A percentile compares a stretch with the other conserved stretches of the same genome.
Conservation (phyloP, 2,797 vertebrate species). For the Acipenser transmontanus region DNA sequence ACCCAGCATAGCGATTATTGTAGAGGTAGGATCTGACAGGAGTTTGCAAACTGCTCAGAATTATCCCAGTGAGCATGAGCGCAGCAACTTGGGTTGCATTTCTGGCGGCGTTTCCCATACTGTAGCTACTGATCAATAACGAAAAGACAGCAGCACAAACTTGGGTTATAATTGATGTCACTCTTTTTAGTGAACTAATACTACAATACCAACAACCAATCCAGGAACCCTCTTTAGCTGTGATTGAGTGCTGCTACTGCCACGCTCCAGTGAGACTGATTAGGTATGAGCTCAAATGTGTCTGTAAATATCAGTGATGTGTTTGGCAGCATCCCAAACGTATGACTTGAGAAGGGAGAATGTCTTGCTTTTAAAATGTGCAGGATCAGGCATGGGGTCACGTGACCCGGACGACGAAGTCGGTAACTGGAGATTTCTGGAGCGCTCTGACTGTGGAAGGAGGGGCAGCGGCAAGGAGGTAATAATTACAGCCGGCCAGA, state of each 20-base stretch:
- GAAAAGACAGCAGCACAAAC: background rate
- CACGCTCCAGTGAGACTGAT: background rate
- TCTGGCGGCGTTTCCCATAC: constrained; percentile 36
- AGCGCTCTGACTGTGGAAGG: background rate
- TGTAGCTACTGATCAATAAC: background rate
- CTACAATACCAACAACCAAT: constrained; percentile 2
- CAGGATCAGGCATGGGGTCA: constrained; percentile 47
- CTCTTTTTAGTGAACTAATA: constrained; percentile 2
- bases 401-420: constrained; percentile 47
- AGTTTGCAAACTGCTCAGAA: constrained; percentile 55
- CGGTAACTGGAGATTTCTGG: constrained; percentile 40
- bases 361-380: constrained; percentile 45
- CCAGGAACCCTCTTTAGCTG: constrained; percentile 19
- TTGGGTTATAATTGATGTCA: constrained; percentile 18
- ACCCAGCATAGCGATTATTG: constrained; percentile 84
- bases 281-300: constrained; percentile 35
- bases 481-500: no score
- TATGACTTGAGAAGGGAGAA: constrained; percentile 36
- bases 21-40: constrained; percentile 59
- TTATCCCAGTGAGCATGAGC: constrained; percentile 65
- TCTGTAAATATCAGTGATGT: constrained; percentile 33
- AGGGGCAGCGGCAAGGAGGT: constrained; percentile 1
- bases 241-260: constrained; percentile 16
- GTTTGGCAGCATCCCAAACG: constrained; percentile 38
- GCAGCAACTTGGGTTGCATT: constrained; percentile 37